phyloP scores from a whole-genome alignment of 2,797 vertebrate genomes.

The Pitangus sulphuratus region DNA sequence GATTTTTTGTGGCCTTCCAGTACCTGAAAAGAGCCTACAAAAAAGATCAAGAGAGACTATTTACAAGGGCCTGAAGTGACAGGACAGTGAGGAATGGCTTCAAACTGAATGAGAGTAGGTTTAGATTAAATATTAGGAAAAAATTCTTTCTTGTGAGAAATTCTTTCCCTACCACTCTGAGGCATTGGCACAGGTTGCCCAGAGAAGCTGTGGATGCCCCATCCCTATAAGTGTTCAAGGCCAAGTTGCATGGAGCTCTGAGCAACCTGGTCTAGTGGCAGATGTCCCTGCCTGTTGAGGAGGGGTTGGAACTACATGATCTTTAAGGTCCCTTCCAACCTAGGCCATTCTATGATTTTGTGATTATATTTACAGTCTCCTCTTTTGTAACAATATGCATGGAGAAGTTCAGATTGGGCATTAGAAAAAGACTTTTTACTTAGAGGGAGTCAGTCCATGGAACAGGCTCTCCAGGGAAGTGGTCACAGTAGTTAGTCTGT shows the following conservation, averaged over 20 bases:
- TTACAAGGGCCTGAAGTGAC: not conserved
- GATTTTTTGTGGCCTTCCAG: rapidly evolving
- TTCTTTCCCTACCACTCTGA: not conserved
- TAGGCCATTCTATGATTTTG: not conserved
- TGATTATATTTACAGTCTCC: not conserved
- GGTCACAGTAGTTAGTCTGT: not conserved
- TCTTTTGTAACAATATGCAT: not conserved
- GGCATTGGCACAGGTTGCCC: not conserved
- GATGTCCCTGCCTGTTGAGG: rapidly evolving
- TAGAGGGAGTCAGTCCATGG: rapidly evolving
- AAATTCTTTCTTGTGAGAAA: not conserved
- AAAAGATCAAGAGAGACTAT: not conserved
- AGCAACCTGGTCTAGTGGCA: rapidly evolving
- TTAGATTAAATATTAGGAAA: not conserved
- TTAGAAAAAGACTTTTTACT: not conserved
- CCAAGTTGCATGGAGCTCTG: not conserved
- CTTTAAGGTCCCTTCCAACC: not conserved
- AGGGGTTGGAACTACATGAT: rapidly evolving
- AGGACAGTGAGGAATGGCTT: not conserved
- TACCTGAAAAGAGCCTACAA: not conserved
- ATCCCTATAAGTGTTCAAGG: not conserved
- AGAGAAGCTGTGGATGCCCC: not conserved
- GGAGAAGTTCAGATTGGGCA: not conserved
- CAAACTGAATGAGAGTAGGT: not conserved
- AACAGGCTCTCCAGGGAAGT: not conserved